These are phyloP conservation scores for Lampropteryx suffumata DNA, from an alignment of 2,888 invertebrate species.

Conservation along the genomic window DNA sequence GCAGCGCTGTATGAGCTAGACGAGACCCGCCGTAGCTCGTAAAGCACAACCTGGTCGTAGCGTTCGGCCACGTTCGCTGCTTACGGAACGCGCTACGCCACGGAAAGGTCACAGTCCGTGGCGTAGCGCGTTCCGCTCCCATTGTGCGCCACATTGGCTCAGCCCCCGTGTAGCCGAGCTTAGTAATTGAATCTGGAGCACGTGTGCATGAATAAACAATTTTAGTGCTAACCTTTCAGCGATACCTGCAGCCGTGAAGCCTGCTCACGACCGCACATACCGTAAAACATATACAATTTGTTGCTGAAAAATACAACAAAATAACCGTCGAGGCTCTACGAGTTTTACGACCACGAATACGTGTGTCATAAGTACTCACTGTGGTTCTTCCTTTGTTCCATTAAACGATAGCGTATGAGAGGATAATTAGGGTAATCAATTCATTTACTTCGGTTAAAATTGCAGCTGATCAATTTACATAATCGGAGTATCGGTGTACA, in stretches of 20 bases:
- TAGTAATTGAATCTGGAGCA: slow-evolving; percentile 62
- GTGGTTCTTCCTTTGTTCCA: not conserved
- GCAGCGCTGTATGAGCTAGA: no score
- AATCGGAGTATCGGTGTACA: slow-evolving; percentile 16
- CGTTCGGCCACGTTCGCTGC: slow-evolving; percentile 18
- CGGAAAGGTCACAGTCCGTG: no score
- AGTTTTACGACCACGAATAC: slow-evolving; percentile 11
- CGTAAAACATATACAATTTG: slow-evolving; percentile 17
- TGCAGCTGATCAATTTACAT: slow-evolving; percentile 15
- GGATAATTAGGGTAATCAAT: not conserved
- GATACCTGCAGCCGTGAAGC: slow-evolving; percentile 19
- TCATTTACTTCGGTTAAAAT: slow-evolving; percentile 2
- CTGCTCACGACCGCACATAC: slow-evolving; percentile 18
- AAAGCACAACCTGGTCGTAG: slow-evolving; percentile 12
- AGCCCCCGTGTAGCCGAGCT: slow-evolving; percentile 25
- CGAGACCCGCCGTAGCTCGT: not conserved
- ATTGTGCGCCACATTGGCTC: slow-evolving; percentile 9
- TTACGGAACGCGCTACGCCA: no score
- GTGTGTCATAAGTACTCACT: not conserved
- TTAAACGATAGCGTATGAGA: not conserved
- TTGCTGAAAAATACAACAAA: slow-evolving; percentile 16
- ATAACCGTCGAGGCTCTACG: slow-evolving; percentile 6
- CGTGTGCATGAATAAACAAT: slow-evolving; percentile 63
- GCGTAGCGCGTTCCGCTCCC: slow-evolving; percentile 20
- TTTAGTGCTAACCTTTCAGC: slow-evolving; percentile 35